Conservation (phyloP, 2,888 invertebrate genomes). For the Heliothis peltigera region DNA sequence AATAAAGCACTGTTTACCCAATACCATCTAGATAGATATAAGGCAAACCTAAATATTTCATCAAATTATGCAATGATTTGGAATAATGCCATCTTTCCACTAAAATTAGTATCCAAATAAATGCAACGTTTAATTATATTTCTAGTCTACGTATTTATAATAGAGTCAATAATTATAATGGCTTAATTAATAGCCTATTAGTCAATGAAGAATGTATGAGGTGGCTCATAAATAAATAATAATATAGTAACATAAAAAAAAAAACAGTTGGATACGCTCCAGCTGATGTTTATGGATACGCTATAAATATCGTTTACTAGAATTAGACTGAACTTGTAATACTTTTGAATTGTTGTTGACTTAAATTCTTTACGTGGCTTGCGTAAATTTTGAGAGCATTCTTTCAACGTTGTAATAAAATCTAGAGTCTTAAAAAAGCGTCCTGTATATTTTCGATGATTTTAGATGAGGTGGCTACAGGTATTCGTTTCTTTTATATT, state of each 20-base stretch:
- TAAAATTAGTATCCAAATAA: slow-evolving; percentile 25
- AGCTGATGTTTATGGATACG: slow-evolving; percentile 77
- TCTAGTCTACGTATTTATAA: slow-evolving; percentile 4
- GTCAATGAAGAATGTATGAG: slow-evolving; percentile 26
- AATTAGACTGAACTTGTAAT: slow-evolving; percentile 69
- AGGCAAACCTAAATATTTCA: slow-evolving; percentile 17
- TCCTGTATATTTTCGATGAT: too few relatives aligned
- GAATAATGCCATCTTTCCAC: slow-evolving; percentile 40
- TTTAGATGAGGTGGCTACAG: too few relatives aligned
- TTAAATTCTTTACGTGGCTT: slow-evolving; percentile 6
- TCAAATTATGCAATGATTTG: slow-evolving; percentile 40
- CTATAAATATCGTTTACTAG: slow-evolving; percentile 65
- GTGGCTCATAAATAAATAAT: slow-evolving; percentile 61
- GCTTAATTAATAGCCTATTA: slow-evolving; percentile 18
- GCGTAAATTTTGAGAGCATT: background rate
- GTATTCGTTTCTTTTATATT: too few relatives aligned
- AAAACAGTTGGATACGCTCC: slow-evolving; percentile 78
- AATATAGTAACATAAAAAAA: slow-evolving; percentile 66
- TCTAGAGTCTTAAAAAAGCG: too few relatives aligned
- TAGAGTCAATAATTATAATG: slow-evolving; percentile 1
- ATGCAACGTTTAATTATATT: background rate
- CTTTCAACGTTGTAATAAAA: too few relatives aligned
- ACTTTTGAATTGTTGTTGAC: slow-evolving; percentile 40
- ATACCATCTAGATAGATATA: slow-evolving; percentile 6
- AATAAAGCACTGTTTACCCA: background rate